These are phyloP conservation scores for Cotesia vestalis DNA, from an alignment of 1,140 invertebrate genomes.

Conservation along the genomic window DNA sequence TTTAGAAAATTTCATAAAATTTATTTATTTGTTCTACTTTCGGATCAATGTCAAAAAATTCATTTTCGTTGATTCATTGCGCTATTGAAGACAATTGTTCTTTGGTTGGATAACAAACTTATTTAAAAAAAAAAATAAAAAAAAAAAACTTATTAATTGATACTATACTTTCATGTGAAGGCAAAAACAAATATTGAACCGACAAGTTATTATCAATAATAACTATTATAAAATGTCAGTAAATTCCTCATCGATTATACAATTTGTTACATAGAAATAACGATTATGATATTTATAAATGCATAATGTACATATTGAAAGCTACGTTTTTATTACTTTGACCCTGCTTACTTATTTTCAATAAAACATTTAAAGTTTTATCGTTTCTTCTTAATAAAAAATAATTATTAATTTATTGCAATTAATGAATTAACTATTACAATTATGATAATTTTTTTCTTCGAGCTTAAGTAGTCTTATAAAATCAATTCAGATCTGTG, in stretches of 20 bases:
- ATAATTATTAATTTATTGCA: too few species aligned
- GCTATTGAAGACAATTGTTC: too few species aligned
- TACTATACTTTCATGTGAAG: not conserved
- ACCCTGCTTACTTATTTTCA: too few species aligned
- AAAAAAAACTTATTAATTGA: too few species aligned
- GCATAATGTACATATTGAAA: not conserved
- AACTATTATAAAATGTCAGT: slow-evolving; percentile 1
- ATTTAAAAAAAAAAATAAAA: too few species aligned
- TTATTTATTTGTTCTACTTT: not conserved
- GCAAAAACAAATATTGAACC: slow-evolving; percentile 11
- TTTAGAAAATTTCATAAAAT: slow-evolving; percentile 12
- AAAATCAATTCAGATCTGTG: not conserved
- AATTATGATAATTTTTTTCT: too few species aligned
- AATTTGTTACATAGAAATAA: slow-evolving; percentile 14
- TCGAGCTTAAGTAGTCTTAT: too few species aligned
- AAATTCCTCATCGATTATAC: slow-evolving; percentile 6
- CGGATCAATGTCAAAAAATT: not conserved
- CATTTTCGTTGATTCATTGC: too few species aligned
- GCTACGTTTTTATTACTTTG: not conserved
- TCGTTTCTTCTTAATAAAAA: too few species aligned
- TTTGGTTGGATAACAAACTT: too few species aligned
- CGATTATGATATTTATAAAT: not conserved
- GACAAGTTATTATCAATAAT: slow-evolving; percentile 16
- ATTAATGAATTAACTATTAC: too few species aligned
- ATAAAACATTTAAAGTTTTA: not conserved